Evolutionary conservation across 2,888 invertebrate genomes (phyloP).

Genomic region (Diarsia dahlii): DNA sequence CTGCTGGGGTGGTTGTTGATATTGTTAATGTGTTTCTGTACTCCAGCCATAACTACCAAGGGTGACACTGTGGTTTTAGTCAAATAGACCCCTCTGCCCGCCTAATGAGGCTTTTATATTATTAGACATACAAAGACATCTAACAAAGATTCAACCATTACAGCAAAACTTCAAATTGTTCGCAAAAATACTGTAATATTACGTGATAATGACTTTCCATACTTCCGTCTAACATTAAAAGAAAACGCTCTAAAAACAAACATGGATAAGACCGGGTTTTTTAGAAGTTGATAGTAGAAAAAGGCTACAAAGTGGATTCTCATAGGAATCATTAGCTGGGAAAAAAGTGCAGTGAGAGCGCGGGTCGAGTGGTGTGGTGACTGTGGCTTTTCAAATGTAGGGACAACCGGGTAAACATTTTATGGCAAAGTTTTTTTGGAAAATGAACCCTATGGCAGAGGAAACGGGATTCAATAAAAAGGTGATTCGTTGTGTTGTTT

Average conservation of each 20-base stretch:
- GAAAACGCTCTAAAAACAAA: constrained; percentile 28
- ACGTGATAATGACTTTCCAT: neutral
- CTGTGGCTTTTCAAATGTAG: constrained; percentile 24
- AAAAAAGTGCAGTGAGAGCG: constrained; percentile 60
- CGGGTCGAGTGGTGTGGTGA: constrained; percentile 73
- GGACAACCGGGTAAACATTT: constrained; percentile 20
- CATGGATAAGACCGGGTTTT: constrained; percentile 25
- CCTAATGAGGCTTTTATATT: too few relatives aligned
- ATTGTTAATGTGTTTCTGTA: too few relatives aligned
- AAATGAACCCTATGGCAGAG: neutral
- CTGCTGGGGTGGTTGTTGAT: too few relatives aligned
- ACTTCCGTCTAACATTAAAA: neutral
- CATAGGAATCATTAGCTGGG: constrained; percentile 57
- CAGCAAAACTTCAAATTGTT: neutral
- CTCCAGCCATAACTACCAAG: too few relatives aligned
- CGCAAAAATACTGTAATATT: neutral
- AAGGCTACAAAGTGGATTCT: constrained; percentile 51
- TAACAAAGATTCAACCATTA: too few relatives aligned
- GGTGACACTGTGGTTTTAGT: too few relatives aligned
- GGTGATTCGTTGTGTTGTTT: neutral
- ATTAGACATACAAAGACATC: too few relatives aligned
- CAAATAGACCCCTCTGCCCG: too few relatives aligned
- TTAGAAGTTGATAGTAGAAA: constrained; percentile 42
- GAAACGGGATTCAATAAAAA: neutral
- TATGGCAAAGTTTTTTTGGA: neutral